phyloP scores from a whole-genome alignment of 1,140 invertebrate genomes.

The Psilanteris sp. region DNA sequence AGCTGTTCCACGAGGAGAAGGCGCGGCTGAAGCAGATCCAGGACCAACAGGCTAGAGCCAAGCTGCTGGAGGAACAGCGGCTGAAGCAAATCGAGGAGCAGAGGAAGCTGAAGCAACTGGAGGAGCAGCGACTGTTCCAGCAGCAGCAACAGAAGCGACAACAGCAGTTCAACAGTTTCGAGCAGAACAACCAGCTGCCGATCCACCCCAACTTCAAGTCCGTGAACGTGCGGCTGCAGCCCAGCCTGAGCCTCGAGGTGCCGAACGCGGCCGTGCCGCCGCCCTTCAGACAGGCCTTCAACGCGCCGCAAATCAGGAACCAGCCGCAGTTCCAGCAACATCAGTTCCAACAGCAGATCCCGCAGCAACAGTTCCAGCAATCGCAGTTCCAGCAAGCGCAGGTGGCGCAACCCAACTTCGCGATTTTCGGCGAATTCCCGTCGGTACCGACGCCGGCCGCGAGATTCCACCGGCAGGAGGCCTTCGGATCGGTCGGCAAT shows the following conservation, averaged over 20 bases:
- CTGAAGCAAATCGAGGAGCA: slow-evolving; percentile 72
- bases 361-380: slow-evolving; percentile 76
- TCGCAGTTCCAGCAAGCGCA: too few relatives aligned
- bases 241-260: slow-evolving; percentile 75
- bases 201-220: slow-evolving; percentile 63
- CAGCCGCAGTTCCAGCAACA: slow-evolving; percentile 66
- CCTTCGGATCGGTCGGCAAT: slow-evolving; percentile 78
- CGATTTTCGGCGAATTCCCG: slow-evolving; percentile 76
- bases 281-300: slow-evolving; percentile 61
- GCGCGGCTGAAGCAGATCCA: slow-evolving; percentile 76
- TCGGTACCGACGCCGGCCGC: slow-evolving; percentile 74
- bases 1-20: slow-evolving; percentile 77
- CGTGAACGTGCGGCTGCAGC: slow-evolving; percentile 73
- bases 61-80: slow-evolving; percentile 75
- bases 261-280: slow-evolving; percentile 65
- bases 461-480: slow-evolving; percentile 80
- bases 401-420: too few relatives aligned
- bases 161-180: slow-evolving; percentile 66
- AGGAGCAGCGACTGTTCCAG: slow-evolving; percentile 71
- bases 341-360: slow-evolving; percentile 69
- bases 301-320: slow-evolving; percentile 47
- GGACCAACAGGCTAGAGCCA: slow-evolving; percentile 69
- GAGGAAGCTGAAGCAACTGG: slow-evolving; percentile 68
- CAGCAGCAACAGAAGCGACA: slow-evolving; percentile 67
- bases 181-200: slow-evolving; percentile 67